Conservation (phyloP, 64 coral and sea anemone genomes). For the Porites australiensis region DNA sequence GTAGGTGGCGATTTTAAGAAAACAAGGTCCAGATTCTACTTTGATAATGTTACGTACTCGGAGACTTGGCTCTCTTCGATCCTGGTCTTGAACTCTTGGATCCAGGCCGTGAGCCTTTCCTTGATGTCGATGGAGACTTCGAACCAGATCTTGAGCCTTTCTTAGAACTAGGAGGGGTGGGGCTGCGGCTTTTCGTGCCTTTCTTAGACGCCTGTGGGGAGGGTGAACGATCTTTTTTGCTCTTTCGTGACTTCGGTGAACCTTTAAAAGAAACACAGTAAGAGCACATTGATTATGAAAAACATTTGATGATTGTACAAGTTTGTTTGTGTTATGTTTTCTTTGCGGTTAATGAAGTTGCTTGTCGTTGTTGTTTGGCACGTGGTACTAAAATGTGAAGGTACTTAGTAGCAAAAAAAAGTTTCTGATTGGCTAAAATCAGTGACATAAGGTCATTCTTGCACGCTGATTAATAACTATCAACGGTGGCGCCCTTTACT, state of each 20-base stretch:
- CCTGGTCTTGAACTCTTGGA: conserved; percentile 89
- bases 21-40: too few species aligned
- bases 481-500: too few species aligned
- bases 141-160: conserved; percentile 73
- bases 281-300: not conserved
- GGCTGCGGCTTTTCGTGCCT: conserved; percentile 81
- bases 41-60: conserved; percentile 63
- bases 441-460: too few species aligned
- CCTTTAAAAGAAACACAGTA: conserved; percentile 4
- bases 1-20: too few species aligned
- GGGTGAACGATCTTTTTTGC: conserved; percentile 86
- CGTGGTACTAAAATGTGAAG: too few species aligned
- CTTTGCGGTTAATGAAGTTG: too few species aligned
- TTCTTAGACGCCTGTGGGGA: conserved; percentile 83
- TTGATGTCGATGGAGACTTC: conserved; percentile 91
- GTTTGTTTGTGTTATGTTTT: not conserved
- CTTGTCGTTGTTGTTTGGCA: too few species aligned
- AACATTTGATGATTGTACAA: not conserved
- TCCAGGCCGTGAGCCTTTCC: conserved; percentile 85
- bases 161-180: conserved; percentile 77
- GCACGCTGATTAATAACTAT: too few species aligned
- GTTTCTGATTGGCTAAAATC: too few species aligned
- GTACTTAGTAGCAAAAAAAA: too few species aligned
- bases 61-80: conserved; percentile 83
- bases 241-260: conserved; percentile 81